phyloP scores from a whole-genome alignment of 2,888 invertebrate genomes.

The Dioctria rufipes region DNA sequence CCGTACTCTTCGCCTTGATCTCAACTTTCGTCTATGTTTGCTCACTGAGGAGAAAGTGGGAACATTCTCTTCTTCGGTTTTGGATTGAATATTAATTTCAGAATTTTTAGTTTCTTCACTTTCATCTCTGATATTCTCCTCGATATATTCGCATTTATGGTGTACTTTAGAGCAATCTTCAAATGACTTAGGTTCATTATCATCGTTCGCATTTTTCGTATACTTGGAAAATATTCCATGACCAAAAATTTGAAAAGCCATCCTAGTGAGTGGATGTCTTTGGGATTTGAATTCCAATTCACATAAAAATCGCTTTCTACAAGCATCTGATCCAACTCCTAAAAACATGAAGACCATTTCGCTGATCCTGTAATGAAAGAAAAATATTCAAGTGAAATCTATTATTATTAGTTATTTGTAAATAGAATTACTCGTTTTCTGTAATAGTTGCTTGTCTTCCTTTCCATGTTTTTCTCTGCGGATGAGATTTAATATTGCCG shows the following conservation, averaged over 20 bases:
- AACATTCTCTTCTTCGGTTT: not conserved
- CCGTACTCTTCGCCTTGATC: not conserved
- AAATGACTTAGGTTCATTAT: conserved; percentile 65
- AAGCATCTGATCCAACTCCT: conserved; percentile 69
- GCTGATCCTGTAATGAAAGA: conserved; percentile 64
- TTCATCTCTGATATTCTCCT: conserved; percentile 67
- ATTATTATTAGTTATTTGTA: not conserved
- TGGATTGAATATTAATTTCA: conserved; percentile 62
- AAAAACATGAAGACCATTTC: conserved; percentile 69
- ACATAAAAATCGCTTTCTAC: conserved; percentile 73
- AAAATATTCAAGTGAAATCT: not conserved
- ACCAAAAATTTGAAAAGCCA: conserved; percentile 70
- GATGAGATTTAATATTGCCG: conserved; percentile 6
- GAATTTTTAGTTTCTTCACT: conserved; percentile 56
- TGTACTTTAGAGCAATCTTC: conserved; percentile 67
- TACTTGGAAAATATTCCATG: conserved; percentile 68
- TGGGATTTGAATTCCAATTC: conserved; percentile 72
- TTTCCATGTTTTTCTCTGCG: conserved; percentile 23
- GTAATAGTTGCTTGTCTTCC: conserved; percentile 38
- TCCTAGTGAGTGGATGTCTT: conserved; percentile 67
- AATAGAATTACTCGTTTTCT: conserved; percentile 37
- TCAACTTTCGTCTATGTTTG: conserved; percentile 64
- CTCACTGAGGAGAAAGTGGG: not conserved
- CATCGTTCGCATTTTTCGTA: conserved; percentile 64
- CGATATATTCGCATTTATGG: conserved; percentile 67